Evolutionary conservation across 35 echinoderm and acorn worm species (phyloP).

Genomic region (Chiridota heheva): DNA sequence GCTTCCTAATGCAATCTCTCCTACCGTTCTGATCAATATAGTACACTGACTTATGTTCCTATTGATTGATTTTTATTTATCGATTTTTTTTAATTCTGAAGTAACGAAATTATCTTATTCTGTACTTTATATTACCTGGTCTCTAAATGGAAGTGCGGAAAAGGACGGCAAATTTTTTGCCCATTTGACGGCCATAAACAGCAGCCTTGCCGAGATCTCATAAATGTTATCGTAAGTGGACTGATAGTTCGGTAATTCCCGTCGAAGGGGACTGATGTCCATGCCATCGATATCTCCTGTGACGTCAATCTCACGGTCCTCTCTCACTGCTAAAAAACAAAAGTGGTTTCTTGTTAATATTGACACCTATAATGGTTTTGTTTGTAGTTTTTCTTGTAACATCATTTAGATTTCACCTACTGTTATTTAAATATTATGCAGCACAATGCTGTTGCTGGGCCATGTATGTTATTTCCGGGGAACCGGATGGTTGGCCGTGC

Average conservation of each 20-base stretch:
- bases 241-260: conserved; percentile 59
- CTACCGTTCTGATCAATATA: not conserved
- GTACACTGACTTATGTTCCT: not conserved
- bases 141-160: conserved; percentile 81
- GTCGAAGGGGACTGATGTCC: conserved; percentile 20
- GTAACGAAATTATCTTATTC: too few species aligned
- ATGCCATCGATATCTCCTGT: conserved; percentile 42
- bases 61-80: not conserved
- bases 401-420: too few species aligned
- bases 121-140: conserved; percentile 87
- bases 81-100: too few species aligned
- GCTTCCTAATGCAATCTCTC: too few species aligned
- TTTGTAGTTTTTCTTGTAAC: too few species aligned
- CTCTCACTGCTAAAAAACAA: conserved; percentile 39
- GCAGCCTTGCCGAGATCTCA: conserved; percentile 81
- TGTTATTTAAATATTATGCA: too few species aligned
- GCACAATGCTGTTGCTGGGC: too few species aligned
- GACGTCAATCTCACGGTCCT: conserved; percentile 52
- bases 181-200: conserved; percentile 99
- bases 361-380: too few species aligned
- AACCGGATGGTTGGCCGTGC: too few species aligned
- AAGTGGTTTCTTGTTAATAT: too few species aligned
- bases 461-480: too few species aligned
- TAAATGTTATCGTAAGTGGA: conserved; percentile 83
- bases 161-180: conserved; percentile 94